These are phyloP conservation scores for Phenacoccus solenopsis DNA, from an alignment of 1,140 invertebrate species.

Conservation along the genomic window DNA sequence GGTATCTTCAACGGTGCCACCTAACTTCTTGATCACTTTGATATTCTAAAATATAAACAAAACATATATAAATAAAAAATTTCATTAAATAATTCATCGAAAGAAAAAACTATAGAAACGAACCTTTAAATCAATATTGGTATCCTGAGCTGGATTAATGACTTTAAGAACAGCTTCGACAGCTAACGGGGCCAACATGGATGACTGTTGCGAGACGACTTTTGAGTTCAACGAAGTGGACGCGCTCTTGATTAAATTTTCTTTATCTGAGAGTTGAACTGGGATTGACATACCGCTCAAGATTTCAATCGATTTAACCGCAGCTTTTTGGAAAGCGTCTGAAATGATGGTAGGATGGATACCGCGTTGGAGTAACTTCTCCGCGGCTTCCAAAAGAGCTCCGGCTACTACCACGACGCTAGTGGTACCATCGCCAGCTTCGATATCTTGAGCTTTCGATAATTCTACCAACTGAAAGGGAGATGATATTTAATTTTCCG, in stretches of 20 bases:
- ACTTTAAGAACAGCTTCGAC: conserved; percentile 93
- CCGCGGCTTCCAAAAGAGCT: conserved; percentile 83
- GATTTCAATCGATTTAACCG: conserved; percentile 72
- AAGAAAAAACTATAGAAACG: background rate
- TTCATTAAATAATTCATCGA: background rate
- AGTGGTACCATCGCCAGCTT: conserved; percentile 98
- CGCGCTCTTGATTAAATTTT: conserved; percentile 83
- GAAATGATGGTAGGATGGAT: conserved; percentile 97
- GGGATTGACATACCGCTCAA: conserved; percentile 73
- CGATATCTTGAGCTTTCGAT: conserved; percentile 95
- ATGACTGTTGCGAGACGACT: conserved; percentile 96
- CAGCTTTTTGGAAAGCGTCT: conserved; percentile 88
- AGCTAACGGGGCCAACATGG: conserved; percentile 85
- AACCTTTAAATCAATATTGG: conserved; percentile 52
- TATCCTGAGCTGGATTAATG: conserved; percentile 47
- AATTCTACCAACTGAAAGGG: conserved; percentile 79
- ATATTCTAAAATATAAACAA: conserved; percentile 51
- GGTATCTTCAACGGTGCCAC: conserved; percentile 96
- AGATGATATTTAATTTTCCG: too few species aligned
- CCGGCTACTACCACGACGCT: conserved; percentile 94
- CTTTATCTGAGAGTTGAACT: conserved; percentile 75
- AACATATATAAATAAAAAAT: conserved; percentile 17
- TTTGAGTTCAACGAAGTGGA: conserved; percentile 97
- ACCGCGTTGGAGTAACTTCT: conserved; percentile 83
- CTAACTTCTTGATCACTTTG: conserved; percentile 90